phyloP scores from a whole-genome alignment of 1,140 invertebrate species.

The Drosophila kurseongensis region DNA sequence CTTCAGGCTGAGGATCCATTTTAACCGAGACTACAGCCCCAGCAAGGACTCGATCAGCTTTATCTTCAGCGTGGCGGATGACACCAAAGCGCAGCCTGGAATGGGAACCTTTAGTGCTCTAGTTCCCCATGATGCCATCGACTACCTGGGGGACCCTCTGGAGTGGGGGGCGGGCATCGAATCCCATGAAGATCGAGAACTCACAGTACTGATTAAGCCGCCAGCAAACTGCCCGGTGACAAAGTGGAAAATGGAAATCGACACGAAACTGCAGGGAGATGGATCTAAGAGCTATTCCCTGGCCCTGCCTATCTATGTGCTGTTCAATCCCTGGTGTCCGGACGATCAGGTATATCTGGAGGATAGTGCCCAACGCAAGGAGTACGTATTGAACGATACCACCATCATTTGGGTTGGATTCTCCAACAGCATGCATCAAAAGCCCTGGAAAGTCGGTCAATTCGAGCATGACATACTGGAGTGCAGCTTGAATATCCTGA shows the following conservation, averaged over 20 bases:
- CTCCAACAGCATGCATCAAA: constrained; percentile 91
- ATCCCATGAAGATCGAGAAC: constrained; percentile 85
- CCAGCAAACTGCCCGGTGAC: constrained; percentile 91
- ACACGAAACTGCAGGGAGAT: constrained; percentile 90
- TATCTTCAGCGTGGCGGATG: constrained; percentile 92
- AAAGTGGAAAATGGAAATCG: constrained; percentile 94
- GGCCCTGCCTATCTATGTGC: constrained; percentile 88
- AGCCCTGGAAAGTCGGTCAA: constrained; percentile 96
- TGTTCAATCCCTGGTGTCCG: constrained; percentile 95
- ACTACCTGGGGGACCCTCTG: constrained; percentile 84
- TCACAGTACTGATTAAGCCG: constrained; percentile 89
- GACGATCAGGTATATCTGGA: constrained; percentile 88
- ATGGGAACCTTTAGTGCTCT: constrained; percentile 92
- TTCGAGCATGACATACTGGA: constrained; percentile 94
- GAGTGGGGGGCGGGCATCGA: constrained; percentile 87
- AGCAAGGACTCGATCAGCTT: constrained; percentile 92
- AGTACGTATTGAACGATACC: constrained; percentile 94
- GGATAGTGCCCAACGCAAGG: constrained; percentile 90
- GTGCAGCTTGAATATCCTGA: constrained; percentile 92
- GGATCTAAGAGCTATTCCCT: constrained; percentile 88
- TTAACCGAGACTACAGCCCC: constrained; percentile 90
- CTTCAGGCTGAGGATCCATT: constrained; percentile 90
- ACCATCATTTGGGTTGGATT: constrained; percentile 96
- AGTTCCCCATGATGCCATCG: constrained; percentile 88
- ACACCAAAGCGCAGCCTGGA: constrained; percentile 90